Conservation (phyloP, 1,140 invertebrate species). For the Bombus impatiens region DNA sequence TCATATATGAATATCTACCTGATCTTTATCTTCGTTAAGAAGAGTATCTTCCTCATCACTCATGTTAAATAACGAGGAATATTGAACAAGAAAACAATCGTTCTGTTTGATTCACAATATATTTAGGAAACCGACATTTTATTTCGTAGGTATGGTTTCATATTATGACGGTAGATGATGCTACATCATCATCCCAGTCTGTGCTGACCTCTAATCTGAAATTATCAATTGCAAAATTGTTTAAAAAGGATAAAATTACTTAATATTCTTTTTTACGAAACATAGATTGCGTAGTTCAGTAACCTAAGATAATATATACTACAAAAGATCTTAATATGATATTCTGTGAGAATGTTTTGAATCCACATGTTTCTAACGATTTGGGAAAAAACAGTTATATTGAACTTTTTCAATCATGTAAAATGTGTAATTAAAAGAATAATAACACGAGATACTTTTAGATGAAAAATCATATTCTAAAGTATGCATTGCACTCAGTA, state of each 20-base stretch:
- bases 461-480: neutral
- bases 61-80: constrained; percentile 57
- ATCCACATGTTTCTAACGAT: too few species aligned
- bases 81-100: neutral
- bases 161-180: neutral
- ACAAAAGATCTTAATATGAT: too few species aligned
- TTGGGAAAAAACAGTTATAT: too few species aligned
- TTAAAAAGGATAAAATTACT: neutral
- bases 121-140: neutral
- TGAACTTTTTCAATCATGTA: neutral
- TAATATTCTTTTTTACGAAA: neutral
- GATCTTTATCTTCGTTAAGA: constrained; percentile 58
- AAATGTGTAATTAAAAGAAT: neutral
- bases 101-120: too few species aligned
- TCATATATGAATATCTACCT: constrained; percentile 51
- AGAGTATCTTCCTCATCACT: constrained; percentile 56
- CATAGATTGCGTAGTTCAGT: neutral
- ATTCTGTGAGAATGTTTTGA: neutral
- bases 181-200: neutral
- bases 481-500: neutral
- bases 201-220: neutral
- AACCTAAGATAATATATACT: neutral
- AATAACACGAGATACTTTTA: neutral
- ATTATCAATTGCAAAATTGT: neutral
- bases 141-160: neutral